A percentile compares a stretch with the other conserved stretches of the same genome.
Conservation (phyloP, 2,113 vertebrate genomes). For the Scomber colias region DNA sequence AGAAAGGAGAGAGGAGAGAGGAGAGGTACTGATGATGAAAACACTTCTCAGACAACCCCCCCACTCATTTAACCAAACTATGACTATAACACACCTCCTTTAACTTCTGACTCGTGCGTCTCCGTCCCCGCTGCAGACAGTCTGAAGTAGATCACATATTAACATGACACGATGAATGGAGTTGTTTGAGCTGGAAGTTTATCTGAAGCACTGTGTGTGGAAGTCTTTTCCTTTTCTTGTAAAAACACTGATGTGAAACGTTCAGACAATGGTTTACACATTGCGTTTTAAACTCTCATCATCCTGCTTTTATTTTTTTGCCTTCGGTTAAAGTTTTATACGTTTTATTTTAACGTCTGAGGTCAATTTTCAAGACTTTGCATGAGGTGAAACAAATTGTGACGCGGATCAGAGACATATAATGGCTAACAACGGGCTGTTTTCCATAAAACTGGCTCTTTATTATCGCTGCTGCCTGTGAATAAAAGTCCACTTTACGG, state of each 20-base stretch:
- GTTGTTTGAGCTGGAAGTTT: too few relatives aligned
- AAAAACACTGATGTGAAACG: too few relatives aligned
- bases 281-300: too few relatives aligned
- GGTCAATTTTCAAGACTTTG: background rate
- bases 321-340: too few relatives aligned
- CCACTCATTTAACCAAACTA: background rate
- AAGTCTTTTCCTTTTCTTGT: too few relatives aligned
- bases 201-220: too few relatives aligned
- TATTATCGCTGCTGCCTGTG: background rate
- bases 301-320: too few relatives aligned
- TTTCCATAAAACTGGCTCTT: background rate
- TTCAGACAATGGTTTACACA: too few relatives aligned
- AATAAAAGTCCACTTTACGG: slow-evolving; percentile 22
- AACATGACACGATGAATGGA: background rate
- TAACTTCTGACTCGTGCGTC: background rate
- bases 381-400: background rate
- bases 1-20: background rate
- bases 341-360: background rate
- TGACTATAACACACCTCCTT: too few relatives aligned
- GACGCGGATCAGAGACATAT: background rate
- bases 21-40: background rate
- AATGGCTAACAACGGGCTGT: background rate
- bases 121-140: background rate
- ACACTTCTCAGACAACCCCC: slow-evolving; percentile 2
- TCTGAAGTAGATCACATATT: background rate